Evolutionary conservation across 1,140 invertebrate genomes (phyloP), one percentile per base, ranked within the genome.

Genomic region (Eriosoma lanigerum): DNA sequence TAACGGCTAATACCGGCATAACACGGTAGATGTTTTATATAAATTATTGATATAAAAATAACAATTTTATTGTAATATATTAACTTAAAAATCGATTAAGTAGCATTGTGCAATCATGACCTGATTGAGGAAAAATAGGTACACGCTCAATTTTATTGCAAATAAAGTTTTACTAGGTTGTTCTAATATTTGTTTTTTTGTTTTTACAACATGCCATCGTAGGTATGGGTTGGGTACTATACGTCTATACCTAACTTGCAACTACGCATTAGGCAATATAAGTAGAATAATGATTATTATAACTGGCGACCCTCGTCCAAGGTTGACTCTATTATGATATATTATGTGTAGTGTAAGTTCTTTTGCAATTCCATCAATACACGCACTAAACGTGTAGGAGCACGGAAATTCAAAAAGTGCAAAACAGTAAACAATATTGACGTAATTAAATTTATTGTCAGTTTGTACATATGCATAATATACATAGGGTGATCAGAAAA

Each of bases 121-220:
- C n/a, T 52, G 68, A 72, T 52, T 32, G n/a, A 72, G 68, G 24
- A 72, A 72, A 52, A n/a, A n/a, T n/a, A n/a, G n/a, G n/a, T n/a
- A n/a, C n/a, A n/a, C n/a, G n/a, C n/a, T n/a, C 8, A 38, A 38
- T 38, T 38, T 38, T 50, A 32, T 72, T 72, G 17, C 3, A 17
- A 72, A 32, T 52, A 32, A 4, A 72, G 24, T 72, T 72, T 52
- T n/a, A n/a, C n/a, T n/a, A n/a, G n/a, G 9, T 72, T 72, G 15
- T 50, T 17, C 8, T 48, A 48, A 24, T 46, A 68, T 68, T 66
- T 44, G 32, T 46, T 24, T 48, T 17, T 48, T 26, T 8, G 19
- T 64, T 6, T 6, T 62, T 15, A 8, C 10, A 38, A 66, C 8
- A 38, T 32, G 62, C 2, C 38, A 19, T 64, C 4, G 2, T 29